Evolutionary conservation across 2,113 vertebrate genomes (phyloP), one percentile per base, ranked within the genome.

Genomic region (Thymallus thymallus): DNA sequence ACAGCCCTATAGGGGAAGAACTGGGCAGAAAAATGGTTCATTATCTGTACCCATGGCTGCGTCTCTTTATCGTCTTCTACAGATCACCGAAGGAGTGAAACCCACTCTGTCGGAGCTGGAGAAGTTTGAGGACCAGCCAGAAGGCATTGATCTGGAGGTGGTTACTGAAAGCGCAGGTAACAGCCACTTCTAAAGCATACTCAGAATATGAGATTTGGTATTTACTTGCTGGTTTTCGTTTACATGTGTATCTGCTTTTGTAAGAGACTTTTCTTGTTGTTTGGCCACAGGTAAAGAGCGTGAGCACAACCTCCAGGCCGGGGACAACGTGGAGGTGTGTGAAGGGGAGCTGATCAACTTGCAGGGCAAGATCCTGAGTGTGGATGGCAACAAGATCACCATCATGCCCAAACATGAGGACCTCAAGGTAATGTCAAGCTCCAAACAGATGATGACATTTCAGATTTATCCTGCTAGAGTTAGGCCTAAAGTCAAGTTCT

Each of bases 381-480:
- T 99, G 68, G 97, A 99, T 0, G 97, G 97, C 48, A 97, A 96
- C 91, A 99, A 98, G 85, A 96, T 99, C 91, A 99, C 97, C 82
- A 96, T 99, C 86, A 95, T 99, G 95, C 97, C 97, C 80, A 97
- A 96, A 63, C 97, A 99, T 0, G 97, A 99, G 81, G 97, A 99
- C 82, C 90, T 99, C 5, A 99, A 98, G 96, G 97, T 98, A 71
- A 41, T 2, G 29, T 6, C n/a, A 26, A 51, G 46, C 14, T 3
- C 16, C 16, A 51, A 51, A 51, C 16, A 51, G 12, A 16, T 14
- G 3, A 51, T 5, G 16, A 14, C 48, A 51, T 51, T 51, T 51
- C 35, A 41, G 2, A 41, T 41, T 10, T 9, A 9, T 41, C 35
- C 35, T 41, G 10, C 9, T 12, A 12, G 9, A 41, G 2, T 41